Conservation (phyloP, 2,888 invertebrate species). For the Balanococcus diminutus region DNA sequence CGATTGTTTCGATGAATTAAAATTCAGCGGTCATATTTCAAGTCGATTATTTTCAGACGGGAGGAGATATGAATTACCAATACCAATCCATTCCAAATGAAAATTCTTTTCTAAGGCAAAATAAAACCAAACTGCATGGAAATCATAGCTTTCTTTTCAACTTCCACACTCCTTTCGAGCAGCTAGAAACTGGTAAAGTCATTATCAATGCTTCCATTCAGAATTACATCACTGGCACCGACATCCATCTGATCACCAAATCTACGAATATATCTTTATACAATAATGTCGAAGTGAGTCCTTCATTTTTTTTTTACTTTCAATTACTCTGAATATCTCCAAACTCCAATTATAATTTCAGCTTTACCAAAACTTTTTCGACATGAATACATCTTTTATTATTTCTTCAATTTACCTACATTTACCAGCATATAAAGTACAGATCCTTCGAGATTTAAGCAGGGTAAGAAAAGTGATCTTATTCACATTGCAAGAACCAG, state of each 20-base stretch:
- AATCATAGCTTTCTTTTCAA: constrained; percentile 24
- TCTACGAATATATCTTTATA: constrained; percentile 46
- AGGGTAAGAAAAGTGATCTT: constrained; percentile 66
- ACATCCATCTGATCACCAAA: constrained; percentile 52
- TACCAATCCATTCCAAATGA: not conserved
- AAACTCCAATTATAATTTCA: constrained; percentile 59
- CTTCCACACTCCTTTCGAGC: constrained; percentile 56
- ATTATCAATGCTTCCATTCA: constrained; percentile 35
- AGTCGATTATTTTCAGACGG: not conserved
- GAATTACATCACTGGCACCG: constrained; percentile 53
- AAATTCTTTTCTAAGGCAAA: not conserved
- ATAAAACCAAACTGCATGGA: constrained; percentile 45
- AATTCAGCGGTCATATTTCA: not conserved
- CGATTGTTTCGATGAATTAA: not conserved
- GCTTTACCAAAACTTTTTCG: constrained; percentile 71
- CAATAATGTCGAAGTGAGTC: constrained; percentile 52
- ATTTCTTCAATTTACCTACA: constrained; percentile 70
- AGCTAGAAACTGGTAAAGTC: constrained; percentile 55
- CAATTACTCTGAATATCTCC: not conserved
- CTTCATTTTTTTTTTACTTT: not conserved
- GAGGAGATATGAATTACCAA: constrained; percentile 40
- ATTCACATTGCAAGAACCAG: constrained; percentile 61
- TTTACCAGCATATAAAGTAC: constrained; percentile 70
- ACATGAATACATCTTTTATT: constrained; percentile 68
- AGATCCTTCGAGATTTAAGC: constrained; percentile 73